A percentile compares a stretch with the other conserved stretches of the same genome.
These are phyloP conservation scores for Meandrina meandrites DNA, from an alignment of 92 coral and sea anemone genomes.

Conservation along the genomic window DNA sequence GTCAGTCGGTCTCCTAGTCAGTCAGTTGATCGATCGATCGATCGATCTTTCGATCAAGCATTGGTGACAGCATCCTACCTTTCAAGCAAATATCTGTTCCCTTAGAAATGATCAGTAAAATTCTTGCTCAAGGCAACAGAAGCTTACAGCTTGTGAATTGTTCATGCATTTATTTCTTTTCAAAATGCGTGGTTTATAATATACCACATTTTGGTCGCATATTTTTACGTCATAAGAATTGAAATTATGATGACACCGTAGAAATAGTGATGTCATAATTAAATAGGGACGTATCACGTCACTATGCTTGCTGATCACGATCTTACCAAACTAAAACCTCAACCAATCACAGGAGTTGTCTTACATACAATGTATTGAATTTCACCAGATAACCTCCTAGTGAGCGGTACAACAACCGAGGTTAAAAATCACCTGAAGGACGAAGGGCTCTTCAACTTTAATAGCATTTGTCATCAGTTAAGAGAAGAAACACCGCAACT, in stretches of 20 bases:
- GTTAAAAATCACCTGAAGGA: constrained; percentile 1
- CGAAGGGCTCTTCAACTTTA: not conserved
- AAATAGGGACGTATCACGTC: not conserved
- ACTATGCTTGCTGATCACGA: not conserved
- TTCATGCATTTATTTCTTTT: too few species aligned
- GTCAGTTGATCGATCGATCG: too few species aligned
- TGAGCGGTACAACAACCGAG: not conserved
- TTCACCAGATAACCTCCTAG: constrained; percentile 24
- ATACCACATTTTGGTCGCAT: not conserved
- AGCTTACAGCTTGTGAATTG: too few species aligned
- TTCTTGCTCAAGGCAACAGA: too few species aligned
- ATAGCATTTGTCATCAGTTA: constrained; percentile 6
- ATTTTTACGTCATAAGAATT: too few species aligned
- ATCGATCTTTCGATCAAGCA: too few species aligned
- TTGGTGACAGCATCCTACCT: too few species aligned
- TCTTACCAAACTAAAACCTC: not conserved
- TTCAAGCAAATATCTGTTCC: too few species aligned
- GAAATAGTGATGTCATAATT: constrained; percentile 6
- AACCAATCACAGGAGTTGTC: not conserved
- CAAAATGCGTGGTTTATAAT: too few species aligned
- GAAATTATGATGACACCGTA: not conserved
- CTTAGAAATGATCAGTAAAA: too few species aligned
- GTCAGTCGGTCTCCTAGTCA: too few species aligned
- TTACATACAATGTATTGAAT: not conserved
- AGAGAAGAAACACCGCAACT: not conserved